phyloP scores from a whole-genome alignment of 2,888 invertebrate genomes.

The Flexamia atlantica region DNA sequence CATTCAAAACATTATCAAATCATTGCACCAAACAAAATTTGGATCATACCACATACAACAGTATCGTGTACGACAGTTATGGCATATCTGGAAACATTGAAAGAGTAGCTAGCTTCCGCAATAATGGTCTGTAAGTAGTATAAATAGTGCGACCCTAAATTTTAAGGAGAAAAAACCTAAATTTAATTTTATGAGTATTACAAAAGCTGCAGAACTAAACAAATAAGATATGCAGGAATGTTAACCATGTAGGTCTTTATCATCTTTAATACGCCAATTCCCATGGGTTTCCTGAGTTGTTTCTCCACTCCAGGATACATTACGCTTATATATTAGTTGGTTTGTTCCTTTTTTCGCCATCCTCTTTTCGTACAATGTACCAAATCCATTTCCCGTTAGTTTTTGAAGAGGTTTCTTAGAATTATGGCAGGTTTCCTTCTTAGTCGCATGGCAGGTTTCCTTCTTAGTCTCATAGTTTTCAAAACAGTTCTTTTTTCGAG shows the following conservation, averaged over 20 bases:
- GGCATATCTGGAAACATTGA: no score
- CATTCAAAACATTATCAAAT: no score
- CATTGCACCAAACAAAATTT: no score
- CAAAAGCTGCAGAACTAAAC: no score
- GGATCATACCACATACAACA: no score
- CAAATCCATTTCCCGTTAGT: not conserved
- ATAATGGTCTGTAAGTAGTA: no score
- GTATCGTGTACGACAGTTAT: no score
- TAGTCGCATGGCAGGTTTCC: not conserved
- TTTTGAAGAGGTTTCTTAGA: not conserved
- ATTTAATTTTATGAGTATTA: no score
- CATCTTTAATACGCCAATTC: slow-evolving; percentile 24
- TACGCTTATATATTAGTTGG: not conserved
- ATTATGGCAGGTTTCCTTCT: not conserved
- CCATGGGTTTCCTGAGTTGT: not conserved
- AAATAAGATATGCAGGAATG: no score
- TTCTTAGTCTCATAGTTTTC: not conserved
- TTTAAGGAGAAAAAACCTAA: no score
- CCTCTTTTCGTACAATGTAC: not conserved
- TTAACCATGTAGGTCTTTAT: not conserved
- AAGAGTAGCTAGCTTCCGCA: no score
- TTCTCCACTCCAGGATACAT: not conserved
- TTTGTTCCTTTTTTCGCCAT: not conserved
- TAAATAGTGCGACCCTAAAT: no score
- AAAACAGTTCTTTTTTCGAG: not conserved